Conservation (phyloP, 2,888 invertebrate genomes). For the Epistrophe eligans region DNA sequence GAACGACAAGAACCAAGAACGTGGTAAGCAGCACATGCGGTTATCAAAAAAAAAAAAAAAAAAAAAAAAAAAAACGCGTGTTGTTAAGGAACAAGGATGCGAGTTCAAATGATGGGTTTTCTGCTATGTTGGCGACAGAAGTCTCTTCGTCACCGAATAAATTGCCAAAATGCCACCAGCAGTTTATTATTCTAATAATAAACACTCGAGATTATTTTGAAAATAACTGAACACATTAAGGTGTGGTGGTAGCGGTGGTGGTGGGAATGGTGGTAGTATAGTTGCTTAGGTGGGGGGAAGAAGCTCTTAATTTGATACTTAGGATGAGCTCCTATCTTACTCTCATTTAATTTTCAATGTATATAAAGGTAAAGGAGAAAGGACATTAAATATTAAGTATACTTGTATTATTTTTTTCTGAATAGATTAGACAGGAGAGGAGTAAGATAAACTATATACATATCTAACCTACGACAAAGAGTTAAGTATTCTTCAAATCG, state of each 20-base stretch:
- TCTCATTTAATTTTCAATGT: slow-evolving; percentile 23
- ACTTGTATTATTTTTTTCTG: slow-evolving; percentile 4
- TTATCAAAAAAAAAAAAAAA: slow-evolving; percentile 2
- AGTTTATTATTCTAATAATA: slow-evolving; percentile 70
- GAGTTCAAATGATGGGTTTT: slow-evolving; percentile 14
- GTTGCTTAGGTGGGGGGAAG: neutral
- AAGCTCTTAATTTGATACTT: slow-evolving; percentile 69
- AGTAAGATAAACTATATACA: neutral
- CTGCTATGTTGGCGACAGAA: slow-evolving; percentile 38
- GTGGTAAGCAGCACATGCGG: slow-evolving; percentile 40
- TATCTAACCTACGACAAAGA: no score
- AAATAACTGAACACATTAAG: slow-evolving; percentile 43
- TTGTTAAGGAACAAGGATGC: neutral
- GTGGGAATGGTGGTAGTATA: neutral
- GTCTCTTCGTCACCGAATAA: slow-evolving; percentile 51
- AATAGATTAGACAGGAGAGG: neutral
- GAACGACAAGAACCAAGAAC: neutral
- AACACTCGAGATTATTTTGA: slow-evolving; percentile 73
- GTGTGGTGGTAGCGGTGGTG: neutral
- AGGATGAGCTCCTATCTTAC: slow-evolving; percentile 42
- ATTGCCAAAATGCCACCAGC: slow-evolving; percentile 60
- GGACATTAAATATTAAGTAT: slow-evolving; percentile 21
- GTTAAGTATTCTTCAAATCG: no score
- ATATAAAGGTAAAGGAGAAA: slow-evolving; percentile 23
- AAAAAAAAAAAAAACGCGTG: slow-evolving; percentile 12